Base-by-base conservation (phyloP, 2,113 vertebrate genomes). In the Spilogale gracilis region DNA sequence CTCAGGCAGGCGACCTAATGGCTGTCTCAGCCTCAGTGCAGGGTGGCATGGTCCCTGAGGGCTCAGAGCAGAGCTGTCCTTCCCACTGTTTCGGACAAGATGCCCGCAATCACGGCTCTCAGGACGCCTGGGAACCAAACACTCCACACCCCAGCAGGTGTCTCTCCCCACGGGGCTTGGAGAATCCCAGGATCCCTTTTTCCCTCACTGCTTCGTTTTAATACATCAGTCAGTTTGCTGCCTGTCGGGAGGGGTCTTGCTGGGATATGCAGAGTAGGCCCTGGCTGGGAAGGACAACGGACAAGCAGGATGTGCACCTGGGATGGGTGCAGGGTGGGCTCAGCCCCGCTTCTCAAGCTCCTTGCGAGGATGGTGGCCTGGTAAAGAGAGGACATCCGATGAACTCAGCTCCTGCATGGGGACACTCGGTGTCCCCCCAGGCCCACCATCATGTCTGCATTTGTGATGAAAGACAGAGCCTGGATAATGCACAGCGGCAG, bases 401-500 rank as follows among this genome's bases (percentile, higher is more conserved):
- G 23, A 50, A 11, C 54, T 89, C 67, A 61, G 67, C 67, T 25
- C 38, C 27, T 16, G 11, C 38, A 6, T 25, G 61, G 48, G 61
- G 12, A 2, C 12, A 6, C 32, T 3, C 10, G 0, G 1, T 10
- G 32, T 17, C 9, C 61, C 52, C 20, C 63, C 17, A 10, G 9
- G 1, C 16, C 10, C 54, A 4, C 14, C 9, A 3, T n/a, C 2
- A 0, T 1, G 3, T 6, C 4, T 0, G 30, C 32, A 2, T 73
- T 74, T 76, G 58, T 48, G 25, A 43, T 3, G 7, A 69, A 69
- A 91, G 71, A 87, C 81, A 43, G 54, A 54, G 11, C 43, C 43
- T 18, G 14, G 25, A 45, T 12, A n/a, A 45, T 1, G 32, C 65
- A 20, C 14, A 30, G n/a, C 9, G 1, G 32, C 32, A 30, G 45